Conservation (phyloP, 2,113 vertebrate genomes). For the Prionailurus viverrinus region DNA sequence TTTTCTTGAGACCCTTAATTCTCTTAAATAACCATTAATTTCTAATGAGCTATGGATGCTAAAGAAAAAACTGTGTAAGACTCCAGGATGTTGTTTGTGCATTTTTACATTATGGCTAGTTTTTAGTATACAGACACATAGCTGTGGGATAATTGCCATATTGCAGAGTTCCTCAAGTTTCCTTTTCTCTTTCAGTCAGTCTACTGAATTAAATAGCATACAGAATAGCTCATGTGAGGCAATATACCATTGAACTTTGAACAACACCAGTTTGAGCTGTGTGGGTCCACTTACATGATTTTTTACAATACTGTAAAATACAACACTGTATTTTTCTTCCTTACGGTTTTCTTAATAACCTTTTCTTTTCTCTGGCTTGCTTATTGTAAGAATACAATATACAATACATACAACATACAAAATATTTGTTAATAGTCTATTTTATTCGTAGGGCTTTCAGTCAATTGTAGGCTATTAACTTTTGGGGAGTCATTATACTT, state of each 20-base stretch:
- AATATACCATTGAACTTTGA: background rate
- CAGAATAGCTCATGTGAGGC: background rate
- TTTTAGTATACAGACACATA: background rate
- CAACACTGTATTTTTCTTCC: background rate
- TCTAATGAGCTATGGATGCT: background rate
- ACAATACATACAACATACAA: background rate
- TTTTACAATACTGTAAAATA: background rate
- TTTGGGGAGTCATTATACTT: background rate
- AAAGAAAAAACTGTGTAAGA: slow-evolving; percentile 28
- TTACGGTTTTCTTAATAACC: background rate
- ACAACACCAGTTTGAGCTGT: background rate
- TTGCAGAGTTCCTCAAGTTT: slow-evolving; percentile 45
- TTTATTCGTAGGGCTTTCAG: background rate
- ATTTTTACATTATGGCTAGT: background rate
- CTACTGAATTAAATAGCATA: background rate
- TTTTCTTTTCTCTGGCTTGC: background rate
- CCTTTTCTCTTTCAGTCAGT: background rate
- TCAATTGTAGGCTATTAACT: background rate
- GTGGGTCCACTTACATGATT: background rate
- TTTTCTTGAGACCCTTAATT: background rate
- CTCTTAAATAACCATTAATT: background rate
- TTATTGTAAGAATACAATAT: background rate
- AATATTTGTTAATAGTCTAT: background rate
- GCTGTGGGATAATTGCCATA: background rate
- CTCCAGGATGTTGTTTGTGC: background rate